Evolutionary conservation across 1,140 invertebrate species (phyloP).

Genomic region (Phymastichus coffea): DNA sequence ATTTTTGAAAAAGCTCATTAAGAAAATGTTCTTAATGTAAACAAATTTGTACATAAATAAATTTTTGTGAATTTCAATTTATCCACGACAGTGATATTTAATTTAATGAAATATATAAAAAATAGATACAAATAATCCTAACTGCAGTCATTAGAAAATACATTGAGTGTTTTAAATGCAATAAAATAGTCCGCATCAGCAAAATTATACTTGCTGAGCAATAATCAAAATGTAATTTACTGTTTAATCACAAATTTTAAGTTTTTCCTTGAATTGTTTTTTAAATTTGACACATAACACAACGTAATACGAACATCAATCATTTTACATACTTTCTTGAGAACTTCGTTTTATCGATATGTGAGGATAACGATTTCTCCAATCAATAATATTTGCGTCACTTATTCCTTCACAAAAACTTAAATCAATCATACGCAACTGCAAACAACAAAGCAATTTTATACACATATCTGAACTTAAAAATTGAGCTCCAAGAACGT

Average conservation of each 20-base stretch:
- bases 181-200: no score
- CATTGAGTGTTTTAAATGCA: no score
- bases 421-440: conserved; percentile 76
- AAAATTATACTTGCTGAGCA: no score
- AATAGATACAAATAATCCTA: conserved; percentile 23
- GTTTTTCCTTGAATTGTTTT: neutral
- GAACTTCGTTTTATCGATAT: conserved; percentile 64
- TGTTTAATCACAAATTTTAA: conserved; percentile 14
- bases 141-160: conserved; percentile 22
- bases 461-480: conserved; percentile 72
- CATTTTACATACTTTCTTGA: no score
- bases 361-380: conserved; percentile 62
- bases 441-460: conserved; percentile 56
- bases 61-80: conserved; percentile 17
- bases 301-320: no score
- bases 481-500: conserved; percentile 77
- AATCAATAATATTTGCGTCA: conserved; percentile 65
- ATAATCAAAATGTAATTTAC: conserved; percentile 1
- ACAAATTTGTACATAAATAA: conserved; percentile 17
- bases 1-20: conserved; percentile 16
- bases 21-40: conserved; percentile 5
- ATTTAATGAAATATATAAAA: conserved; percentile 15
- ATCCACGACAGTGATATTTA: conserved; percentile 13
- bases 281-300: conserved; percentile 3
- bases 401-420: conserved; percentile 83